Percentiles rank a stretch among this genome's conserved stretches.
Evolutionary conservation across 2,888 invertebrate species (phyloP).

Genomic region (Tiliacea aurago): DNA sequence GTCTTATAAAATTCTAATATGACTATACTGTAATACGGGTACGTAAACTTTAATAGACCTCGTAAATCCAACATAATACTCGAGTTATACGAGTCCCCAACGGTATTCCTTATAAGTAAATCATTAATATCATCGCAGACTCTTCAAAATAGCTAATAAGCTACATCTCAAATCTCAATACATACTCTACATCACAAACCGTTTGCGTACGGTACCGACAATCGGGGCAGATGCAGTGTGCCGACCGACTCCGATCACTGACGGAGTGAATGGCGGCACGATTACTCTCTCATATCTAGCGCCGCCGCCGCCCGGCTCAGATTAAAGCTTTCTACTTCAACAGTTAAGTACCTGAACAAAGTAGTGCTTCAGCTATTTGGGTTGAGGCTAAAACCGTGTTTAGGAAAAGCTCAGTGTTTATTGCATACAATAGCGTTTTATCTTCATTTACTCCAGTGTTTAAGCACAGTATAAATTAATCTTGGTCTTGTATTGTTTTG

Average conservation of each 20-base stretch:
- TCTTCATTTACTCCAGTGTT: neutral
- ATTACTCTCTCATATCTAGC: conserved; percentile 49
- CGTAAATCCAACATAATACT: neutral
- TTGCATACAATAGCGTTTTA: conserved; percentile 5
- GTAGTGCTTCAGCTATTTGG: conserved; percentile 26
- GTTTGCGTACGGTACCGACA: conserved; percentile 34
- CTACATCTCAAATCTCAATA: conserved; percentile 23
- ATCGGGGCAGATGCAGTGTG: conserved; percentile 11
- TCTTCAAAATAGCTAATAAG: neutral
- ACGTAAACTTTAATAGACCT: conserved; percentile 6
- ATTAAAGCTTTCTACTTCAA: conserved; percentile 52
- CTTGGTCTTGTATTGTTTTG: neutral
- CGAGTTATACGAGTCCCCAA: conserved; percentile 2
- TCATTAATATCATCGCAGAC: neutral
- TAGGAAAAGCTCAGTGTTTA: conserved; percentile 14
- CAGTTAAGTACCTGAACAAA: conserved; percentile 49
- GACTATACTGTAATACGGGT: neutral
- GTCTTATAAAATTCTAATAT: neutral
- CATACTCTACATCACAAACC: conserved; percentile 18
- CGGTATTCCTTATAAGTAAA: neutral
- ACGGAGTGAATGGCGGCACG: conserved; percentile 43
- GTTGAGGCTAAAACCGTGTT: conserved; percentile 22
- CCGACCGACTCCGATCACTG: conserved; percentile 11
- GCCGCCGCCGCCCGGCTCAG: conserved; percentile 23
- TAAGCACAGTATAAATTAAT: conserved; percentile 1